Evolutionary conservation across 2,888 invertebrate genomes (phyloP), one percentile per base, ranked within the genome.

Genomic region (Urechis unicinctus): DNA sequence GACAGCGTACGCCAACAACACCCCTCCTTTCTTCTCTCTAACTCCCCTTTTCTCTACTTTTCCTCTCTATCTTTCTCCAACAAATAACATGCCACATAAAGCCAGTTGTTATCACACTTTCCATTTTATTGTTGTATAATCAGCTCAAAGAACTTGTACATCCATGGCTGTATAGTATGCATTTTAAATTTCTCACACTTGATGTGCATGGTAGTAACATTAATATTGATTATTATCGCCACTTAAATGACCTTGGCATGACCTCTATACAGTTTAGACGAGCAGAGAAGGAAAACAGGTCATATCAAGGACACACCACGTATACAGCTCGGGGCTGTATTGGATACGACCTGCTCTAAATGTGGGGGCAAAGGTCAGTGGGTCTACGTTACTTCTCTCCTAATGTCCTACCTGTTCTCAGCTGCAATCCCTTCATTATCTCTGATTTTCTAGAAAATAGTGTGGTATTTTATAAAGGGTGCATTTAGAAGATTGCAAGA

Each of bases 271-370:
- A 76, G 76, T 53, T 62, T 68, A 58, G 76, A 76, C 63, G 70
- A 72, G 43, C 67, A 68, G 49, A 65, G 66, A 52, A 65, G 65
- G 41, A 66, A 65, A 52, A 64, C 61, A 53, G 63, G 61, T 24
- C 60, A 58, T 47, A 51, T 57, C 26, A 58, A 58, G 31, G 66
- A 64, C 9, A 64, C 60, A 25, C 63, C 66, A 50, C 68, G 66
- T 50, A 75, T 76, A 50, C 68, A 72, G 49, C 62, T 76, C 6
- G 76, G 71, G 31, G 76, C 74, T 31, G 71, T 73, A 2, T 64
- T 70, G 22, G 69, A 76, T 60, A 76, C 76, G 17, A 69, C 65
- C 0, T 76, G 76, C 59, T 69, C 63, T 53, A 72, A 73, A 56
- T 76, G 76, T 68, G 75, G 75, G 17, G 72, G 71, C 9, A 61